These are phyloP conservation scores for Ceyx margarethae DNA, from an alignment of 2,113 vertebrate genomes.

Conservation along the genomic window DNA sequence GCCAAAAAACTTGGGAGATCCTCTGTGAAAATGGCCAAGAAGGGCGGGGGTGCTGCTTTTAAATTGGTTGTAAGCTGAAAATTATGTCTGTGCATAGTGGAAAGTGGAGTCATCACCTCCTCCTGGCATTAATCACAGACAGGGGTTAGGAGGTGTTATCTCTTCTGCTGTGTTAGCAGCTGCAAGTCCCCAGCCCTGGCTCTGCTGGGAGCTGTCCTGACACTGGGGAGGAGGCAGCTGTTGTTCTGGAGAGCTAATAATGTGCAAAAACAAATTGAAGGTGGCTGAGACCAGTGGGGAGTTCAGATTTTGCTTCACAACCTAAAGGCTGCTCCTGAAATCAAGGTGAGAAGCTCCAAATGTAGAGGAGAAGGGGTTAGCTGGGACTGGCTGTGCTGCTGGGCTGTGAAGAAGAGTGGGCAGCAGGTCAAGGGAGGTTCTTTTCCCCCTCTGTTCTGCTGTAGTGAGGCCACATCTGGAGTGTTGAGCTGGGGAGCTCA, in stretches of 20 bases:
- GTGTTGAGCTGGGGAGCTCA: too few relatives aligned
- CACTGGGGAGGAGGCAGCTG: background rate
- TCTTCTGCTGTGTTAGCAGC: background rate
- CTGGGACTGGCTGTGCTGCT: accelerated
- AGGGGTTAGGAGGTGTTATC: background rate
- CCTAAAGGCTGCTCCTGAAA: background rate
- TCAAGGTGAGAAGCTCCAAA: background rate
- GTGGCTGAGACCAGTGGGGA: background rate
- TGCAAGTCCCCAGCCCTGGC: background rate
- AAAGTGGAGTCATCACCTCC: slow-evolving; percentile 32
- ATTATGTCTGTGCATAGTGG: slow-evolving; percentile 40
- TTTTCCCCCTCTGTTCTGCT: too few relatives aligned
- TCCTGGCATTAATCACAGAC: slow-evolving; percentile 31
- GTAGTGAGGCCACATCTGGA: too few relatives aligned
- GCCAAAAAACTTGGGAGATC: slow-evolving; percentile 55
- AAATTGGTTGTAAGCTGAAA: slow-evolving; percentile 20
- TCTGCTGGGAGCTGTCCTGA: background rate
- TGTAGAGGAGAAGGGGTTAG: background rate
- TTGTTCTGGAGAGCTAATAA: background rate
- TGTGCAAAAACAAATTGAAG: background rate
- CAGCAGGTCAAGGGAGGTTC: too few relatives aligned
- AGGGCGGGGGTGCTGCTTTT: slow-evolving; percentile 32
- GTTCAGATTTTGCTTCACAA: background rate
- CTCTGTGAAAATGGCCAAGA: slow-evolving; percentile 16
- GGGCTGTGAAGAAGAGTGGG: background rate